These are phyloP conservation scores for Formica aserva DNA, from an alignment of 2,888 invertebrate species.

Conservation along the genomic window DNA sequence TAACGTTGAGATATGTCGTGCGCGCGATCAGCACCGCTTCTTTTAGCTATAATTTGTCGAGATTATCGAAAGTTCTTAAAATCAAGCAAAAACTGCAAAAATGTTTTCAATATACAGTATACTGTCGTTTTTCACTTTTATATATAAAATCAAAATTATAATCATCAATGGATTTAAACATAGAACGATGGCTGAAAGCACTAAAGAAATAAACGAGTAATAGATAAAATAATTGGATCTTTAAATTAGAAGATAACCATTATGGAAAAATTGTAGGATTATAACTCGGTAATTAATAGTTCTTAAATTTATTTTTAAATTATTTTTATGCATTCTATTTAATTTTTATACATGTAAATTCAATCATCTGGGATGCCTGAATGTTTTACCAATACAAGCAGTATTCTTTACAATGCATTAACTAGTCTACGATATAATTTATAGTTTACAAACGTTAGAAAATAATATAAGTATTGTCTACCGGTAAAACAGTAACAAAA, in stretches of 20 bases:
- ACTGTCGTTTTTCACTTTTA: conserved; percentile 77
- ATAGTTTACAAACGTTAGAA: not conserved
- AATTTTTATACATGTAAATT: not conserved
- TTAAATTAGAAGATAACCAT: not conserved
- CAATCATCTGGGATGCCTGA: not conserved
- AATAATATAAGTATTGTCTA: not conserved
- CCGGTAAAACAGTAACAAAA: not conserved
- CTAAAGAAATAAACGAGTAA: not conserved
- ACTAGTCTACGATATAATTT: not conserved
- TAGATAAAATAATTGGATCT: not conserved
- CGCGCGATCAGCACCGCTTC: not conserved
- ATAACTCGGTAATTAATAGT: not conserved
- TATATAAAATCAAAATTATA: conserved; percentile 66
- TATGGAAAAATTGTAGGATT: not conserved
- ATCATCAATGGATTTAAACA: conserved; percentile 27
- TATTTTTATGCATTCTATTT: not conserved
- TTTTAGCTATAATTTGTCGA: conserved; percentile 61
- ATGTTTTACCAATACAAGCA: not conserved
- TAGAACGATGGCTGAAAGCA: not conserved
- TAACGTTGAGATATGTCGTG: not conserved
- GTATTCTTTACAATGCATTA: not conserved
- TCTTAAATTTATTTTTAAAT: not conserved
- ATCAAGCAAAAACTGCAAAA: not conserved
- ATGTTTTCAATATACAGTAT: conserved; percentile 2
- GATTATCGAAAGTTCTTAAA: conserved; percentile 32